Evolutionary conservation across 1,140 invertebrate species (phyloP).

Genomic region (Anastatus disparis): DNA sequence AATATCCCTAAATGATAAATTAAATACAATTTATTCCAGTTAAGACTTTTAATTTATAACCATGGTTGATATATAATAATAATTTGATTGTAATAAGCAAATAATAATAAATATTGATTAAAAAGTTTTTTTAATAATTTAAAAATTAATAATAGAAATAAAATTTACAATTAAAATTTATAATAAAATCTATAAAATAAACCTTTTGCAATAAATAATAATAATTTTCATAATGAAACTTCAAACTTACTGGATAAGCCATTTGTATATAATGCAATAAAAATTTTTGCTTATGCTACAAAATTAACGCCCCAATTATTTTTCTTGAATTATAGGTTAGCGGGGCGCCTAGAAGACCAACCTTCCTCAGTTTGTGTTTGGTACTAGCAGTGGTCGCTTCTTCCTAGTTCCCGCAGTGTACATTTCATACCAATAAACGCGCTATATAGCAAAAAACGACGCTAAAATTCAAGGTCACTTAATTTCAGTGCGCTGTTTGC

Average conservation of each 20-base stretch:
- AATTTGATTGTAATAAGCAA: too few species aligned
- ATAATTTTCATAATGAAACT: background rate
- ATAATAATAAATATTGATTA: background rate
- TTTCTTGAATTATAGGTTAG: background rate
- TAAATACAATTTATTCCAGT: background rate
- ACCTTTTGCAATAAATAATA: background rate
- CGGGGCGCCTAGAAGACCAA: background rate
- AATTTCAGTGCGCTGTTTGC: background rate
- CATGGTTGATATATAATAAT: too few species aligned
- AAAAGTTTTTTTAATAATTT: background rate
- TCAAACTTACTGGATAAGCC: conserved; percentile 34
- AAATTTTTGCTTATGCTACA: background rate
- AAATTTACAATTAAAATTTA: background rate
- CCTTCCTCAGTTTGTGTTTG: too few species aligned
- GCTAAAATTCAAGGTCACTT: background rate
- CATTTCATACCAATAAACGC: background rate
- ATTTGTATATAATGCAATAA: background rate
- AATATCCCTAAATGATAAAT: conserved; percentile 40
- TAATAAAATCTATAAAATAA: background rate
- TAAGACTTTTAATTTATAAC: too few species aligned
- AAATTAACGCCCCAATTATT: background rate
- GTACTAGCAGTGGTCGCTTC: background rate
- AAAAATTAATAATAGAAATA: background rate
- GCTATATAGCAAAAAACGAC: background rate
- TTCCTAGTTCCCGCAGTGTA: background rate